A percentile compares a stretch with the other conserved stretches of the same genome.
phyloP scores from a whole-genome alignment of 2,797 vertebrate species.

The Dipus sagitta region DNA sequence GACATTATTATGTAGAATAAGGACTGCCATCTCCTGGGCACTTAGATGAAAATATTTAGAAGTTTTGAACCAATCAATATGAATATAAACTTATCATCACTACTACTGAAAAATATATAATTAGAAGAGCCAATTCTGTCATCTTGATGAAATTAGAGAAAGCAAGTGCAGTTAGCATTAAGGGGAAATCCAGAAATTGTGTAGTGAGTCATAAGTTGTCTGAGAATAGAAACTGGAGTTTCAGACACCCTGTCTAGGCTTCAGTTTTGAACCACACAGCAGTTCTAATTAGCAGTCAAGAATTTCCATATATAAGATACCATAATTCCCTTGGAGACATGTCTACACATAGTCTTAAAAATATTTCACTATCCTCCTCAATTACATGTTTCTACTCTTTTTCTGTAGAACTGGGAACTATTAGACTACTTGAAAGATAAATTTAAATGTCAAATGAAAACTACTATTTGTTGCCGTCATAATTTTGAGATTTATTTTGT shows the following conservation, averaged over 20 bases:
- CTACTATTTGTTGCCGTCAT: not conserved
- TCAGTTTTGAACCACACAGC: not conserved
- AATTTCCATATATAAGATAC: not conserved
- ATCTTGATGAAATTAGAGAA: slow-evolving; percentile 6
- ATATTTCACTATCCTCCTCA: not conserved
- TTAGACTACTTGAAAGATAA: not conserved
- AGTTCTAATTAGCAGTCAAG: not conserved
- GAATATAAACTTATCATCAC: not conserved
- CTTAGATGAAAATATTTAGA: not conserved
- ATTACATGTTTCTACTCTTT: not conserved
- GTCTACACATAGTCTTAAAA: slow-evolving; percentile 19
- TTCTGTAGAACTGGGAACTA: not conserved
- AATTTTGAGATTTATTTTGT: not conserved
- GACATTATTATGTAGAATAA: not conserved
- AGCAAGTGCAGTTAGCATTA: not conserved
- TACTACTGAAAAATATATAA: not conserved
- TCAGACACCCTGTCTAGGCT: not conserved
- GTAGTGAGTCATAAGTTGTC: not conserved
- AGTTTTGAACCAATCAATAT: not conserved
- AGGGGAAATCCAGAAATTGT: not conserved
- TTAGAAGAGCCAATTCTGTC: not conserved
- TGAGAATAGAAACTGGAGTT: not conserved
- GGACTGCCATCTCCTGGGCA: not conserved
- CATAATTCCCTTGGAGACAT: slow-evolving; percentile 48
- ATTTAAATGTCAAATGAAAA: not conserved